A percentile compares a stretch with the other conserved stretches of the same genome.
phyloP scores from a whole-genome alignment of 2,113 vertebrate species.

The Amphilophus citrinellus region DNA sequence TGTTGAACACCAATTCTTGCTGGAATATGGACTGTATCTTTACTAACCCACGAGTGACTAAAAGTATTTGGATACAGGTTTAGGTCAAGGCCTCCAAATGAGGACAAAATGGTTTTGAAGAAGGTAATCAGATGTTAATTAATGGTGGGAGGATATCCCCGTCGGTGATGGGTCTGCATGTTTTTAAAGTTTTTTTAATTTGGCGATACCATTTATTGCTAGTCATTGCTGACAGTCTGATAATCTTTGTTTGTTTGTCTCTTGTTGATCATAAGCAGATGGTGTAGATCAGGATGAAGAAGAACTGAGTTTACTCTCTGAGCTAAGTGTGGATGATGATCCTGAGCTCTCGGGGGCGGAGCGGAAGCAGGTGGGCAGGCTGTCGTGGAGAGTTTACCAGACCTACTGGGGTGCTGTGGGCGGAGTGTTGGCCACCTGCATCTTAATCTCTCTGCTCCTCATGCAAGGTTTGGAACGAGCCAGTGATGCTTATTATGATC shows the following conservation, averaged over 20 bases:
- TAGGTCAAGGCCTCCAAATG: too few relatives aligned
- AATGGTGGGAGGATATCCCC: too few relatives aligned
- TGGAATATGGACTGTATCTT: too few relatives aligned
- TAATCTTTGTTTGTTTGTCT: neutral
- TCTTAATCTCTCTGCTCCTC: constrained; percentile 87
- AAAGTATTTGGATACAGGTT: too few relatives aligned
- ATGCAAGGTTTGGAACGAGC: constrained; percentile 90
- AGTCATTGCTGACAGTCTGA: neutral
- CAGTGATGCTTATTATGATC: neutral
- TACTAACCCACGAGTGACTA: too few relatives aligned
- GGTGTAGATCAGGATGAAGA: constrained; percentile 39
- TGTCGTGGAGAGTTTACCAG: constrained; percentile 90
- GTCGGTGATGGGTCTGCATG: too few relatives aligned
- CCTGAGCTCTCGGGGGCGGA: constrained; percentile 78
- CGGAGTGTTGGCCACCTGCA: constrained; percentile 77
- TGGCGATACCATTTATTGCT: too few relatives aligned
- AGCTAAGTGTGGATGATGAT: constrained; percentile 29
- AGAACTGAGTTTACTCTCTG: constrained; percentile 49
- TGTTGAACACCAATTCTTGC: too few relatives aligned
- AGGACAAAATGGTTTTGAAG: too few relatives aligned
- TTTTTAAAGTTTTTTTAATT: too few relatives aligned
- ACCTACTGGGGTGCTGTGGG: constrained; percentile 91
- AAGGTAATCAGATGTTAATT: too few relatives aligned
- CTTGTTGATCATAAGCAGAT: constrained; percentile 33
- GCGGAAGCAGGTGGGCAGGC: constrained; percentile 89